These are phyloP conservation scores for Mico argentatus DNA, from an alignment of 2,797 vertebrate species.

Conservation along the genomic window DNA sequence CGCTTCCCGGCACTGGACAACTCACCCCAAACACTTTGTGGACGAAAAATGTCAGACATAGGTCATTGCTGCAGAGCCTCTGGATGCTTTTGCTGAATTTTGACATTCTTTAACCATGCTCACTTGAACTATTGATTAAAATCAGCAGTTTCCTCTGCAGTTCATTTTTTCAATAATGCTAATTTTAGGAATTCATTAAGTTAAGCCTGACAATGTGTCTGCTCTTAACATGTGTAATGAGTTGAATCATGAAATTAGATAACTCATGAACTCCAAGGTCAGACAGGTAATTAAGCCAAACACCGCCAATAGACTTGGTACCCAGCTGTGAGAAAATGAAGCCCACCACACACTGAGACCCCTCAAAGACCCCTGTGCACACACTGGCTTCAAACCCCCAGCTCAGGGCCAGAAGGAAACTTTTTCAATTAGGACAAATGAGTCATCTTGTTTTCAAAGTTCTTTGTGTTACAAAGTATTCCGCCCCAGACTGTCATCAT, in stretches of 20 bases:
- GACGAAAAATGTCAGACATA: fast-evolving
- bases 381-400: neutral
- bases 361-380: neutral
- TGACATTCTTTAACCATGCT: neutral
- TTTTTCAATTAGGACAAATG: neutral
- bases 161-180: conserved; percentile 61
- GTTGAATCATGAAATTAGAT: neutral
- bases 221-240: neutral
- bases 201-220: neutral
- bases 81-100: neutral
- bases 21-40: neutral
- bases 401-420: neutral
- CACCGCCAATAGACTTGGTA: fast-evolving
- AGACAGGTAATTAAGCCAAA: neutral
- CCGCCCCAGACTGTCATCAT: neutral
- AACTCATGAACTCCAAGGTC: neutral
- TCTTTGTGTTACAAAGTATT: neutral
- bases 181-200: conserved; percentile 65
- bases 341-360: fast-evolving
- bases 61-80: neutral
- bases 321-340: fast-evolving
- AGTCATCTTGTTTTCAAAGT: conserved; percentile 49
- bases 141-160: neutral
- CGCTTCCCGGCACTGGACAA: neutral
- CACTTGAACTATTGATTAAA: conserved; percentile 42